Base-by-base conservation (phyloP, 2,888 invertebrate species). In the Leptinotarsa tumamoca region DNA sequence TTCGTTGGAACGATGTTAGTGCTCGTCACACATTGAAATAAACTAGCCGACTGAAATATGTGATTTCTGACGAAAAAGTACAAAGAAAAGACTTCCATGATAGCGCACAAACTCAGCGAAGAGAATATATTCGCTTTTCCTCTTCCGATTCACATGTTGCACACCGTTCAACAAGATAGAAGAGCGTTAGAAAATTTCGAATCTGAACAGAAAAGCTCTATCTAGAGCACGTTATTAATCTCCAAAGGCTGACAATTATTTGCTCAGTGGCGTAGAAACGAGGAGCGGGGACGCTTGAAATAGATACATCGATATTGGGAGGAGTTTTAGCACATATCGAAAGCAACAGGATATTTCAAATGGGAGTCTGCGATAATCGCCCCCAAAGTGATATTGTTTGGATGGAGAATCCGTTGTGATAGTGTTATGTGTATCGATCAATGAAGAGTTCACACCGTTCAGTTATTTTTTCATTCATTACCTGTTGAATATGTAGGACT, bases 191-290 rank as follows among this genome's bases (percentile, higher is more conserved):
- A 71, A 76, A 78, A 78, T 80, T 77, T 71, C 72, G 72, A 69
- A 71, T 70, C 66, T 73, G 75, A 80, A 80, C 80, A 80, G 79
- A 82, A 84, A 84, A 75, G 82, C 83, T 82, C 82, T 79, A 78
- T 83, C 82, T 79, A 78, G 81, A 82, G 83, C 83, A 86, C 85
- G 84, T 85, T 86, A 86, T 84, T 86, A 86, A 85, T 86, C 85
- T 83, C 75, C 72, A 86, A 87, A 86, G 86, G 86, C 81, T 80
- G 82, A 83, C 87, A 84, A 87, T 87, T 86, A 86, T 87, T 84
- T 84, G 86, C 87, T 86, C 86, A 86, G 85, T 85, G 84, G 87
- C 85, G 86, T 86, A 86, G 86, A 87, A 86, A 63, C 80, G 73
- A 82, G 82, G 81, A 83, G 82, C 83, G 80, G 83, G 83, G 81